These are phyloP conservation scores for Petrocephalus schoutedeni DNA, from an alignment of 2,797 vertebrate genomes.

Conservation along the genomic window DNA sequence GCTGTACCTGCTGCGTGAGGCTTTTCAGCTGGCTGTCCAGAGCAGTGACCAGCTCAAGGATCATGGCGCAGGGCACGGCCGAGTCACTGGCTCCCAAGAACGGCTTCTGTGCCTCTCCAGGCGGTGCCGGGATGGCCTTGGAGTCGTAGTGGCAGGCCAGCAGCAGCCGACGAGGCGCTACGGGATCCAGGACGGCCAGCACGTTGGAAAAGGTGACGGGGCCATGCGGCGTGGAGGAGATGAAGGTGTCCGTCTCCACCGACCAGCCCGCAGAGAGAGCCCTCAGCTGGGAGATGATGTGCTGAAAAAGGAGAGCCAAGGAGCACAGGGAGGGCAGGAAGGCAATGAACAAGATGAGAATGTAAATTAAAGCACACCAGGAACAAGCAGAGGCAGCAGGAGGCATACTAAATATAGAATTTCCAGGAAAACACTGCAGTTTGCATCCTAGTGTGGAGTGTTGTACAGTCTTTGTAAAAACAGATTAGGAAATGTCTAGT, in stretches of 20 bases:
- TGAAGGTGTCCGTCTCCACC: slow-evolving; percentile 74
- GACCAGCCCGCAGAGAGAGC: slow-evolving; percentile 70
- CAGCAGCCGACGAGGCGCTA: slow-evolving; percentile 63
- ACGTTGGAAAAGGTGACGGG: slow-evolving; percentile 73
- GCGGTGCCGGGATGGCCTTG: slow-evolving; percentile 65
- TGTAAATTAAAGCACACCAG: neutral
- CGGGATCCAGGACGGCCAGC: slow-evolving; percentile 73
- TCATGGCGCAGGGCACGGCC: slow-evolving; percentile 81
- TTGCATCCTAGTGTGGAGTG: neutral
- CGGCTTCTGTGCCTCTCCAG: slow-evolving; percentile 44
- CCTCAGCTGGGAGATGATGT: slow-evolving; percentile 64
- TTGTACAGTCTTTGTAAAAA: neutral
- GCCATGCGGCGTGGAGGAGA: slow-evolving; percentile 68
- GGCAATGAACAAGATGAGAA: neutral
- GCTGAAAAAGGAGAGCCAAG: slow-evolving; percentile 51
- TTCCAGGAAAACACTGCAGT: neutral
- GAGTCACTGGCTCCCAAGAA: slow-evolving; percentile 88
- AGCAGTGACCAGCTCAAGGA: slow-evolving; percentile 74
- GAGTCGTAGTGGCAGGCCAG: slow-evolving; percentile 88
- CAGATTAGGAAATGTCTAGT: neutral
- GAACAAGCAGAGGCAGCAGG: neutral
- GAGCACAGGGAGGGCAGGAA: neutral
- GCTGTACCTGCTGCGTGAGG: slow-evolving; percentile 66
- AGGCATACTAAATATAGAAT: neutral
- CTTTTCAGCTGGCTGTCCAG: slow-evolving; percentile 65